Conservation (phyloP, 2,888 invertebrate species). For the Phaedon cochleariae region DNA sequence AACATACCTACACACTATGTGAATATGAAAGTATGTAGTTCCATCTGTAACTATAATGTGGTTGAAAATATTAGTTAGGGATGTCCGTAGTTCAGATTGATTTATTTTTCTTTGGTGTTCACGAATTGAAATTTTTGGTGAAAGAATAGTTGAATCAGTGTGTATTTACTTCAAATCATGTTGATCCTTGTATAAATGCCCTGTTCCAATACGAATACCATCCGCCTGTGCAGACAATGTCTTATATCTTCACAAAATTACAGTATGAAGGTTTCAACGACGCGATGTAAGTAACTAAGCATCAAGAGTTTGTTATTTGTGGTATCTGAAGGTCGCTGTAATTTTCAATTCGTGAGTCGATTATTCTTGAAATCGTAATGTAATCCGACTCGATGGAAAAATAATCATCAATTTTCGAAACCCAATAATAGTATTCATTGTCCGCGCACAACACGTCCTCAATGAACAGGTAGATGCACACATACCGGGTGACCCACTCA, state of each 20-base stretch:
- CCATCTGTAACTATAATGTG: no score
- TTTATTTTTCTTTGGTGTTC: no score
- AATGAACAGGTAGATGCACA: background rate
- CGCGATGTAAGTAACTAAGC: background rate
- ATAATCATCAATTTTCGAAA: background rate
- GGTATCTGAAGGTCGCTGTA: background rate
- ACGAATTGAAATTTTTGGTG: no score
- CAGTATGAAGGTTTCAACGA: background rate
- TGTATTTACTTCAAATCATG: no score
- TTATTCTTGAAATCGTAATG: background rate
- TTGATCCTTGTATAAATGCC: background rate
- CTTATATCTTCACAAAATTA: slow-evolving; percentile 1
- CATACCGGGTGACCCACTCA: background rate
- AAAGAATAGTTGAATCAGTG: no score
- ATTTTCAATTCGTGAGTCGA: background rate
- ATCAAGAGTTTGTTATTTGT: background rate
- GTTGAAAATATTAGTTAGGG: no score
- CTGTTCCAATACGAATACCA: background rate
- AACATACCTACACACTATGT: no score
- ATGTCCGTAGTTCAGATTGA: no score
- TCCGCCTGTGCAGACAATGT: background rate
- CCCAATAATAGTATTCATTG: background rate
- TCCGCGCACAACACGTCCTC: background rate
- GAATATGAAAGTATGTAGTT: no score
- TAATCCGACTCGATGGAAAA: background rate